phyloP scores from a whole-genome alignment of 2,888 invertebrate species.

The Cephus nigrinus region DNA sequence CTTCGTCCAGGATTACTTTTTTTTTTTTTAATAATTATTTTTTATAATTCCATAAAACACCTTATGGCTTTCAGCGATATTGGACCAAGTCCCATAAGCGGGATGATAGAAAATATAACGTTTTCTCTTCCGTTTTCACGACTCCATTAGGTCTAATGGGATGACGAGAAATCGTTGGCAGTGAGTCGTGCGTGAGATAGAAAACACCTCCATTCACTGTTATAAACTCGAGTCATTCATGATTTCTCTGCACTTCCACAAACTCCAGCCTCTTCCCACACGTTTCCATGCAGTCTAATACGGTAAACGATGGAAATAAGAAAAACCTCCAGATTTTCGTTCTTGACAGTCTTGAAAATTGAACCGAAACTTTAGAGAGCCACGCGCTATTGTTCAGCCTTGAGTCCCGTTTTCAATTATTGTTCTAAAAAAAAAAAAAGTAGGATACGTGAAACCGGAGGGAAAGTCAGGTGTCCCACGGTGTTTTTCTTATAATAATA shows the following conservation, averaged over 20 bases:
- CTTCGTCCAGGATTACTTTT: not conserved
- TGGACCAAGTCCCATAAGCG: not conserved
- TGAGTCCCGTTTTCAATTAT: not conserved
- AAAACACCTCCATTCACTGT: slow-evolving; percentile 7
- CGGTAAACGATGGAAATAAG: slow-evolving; percentile 5
- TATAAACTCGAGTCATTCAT: slow-evolving; percentile 37
- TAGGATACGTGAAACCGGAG: not conserved
- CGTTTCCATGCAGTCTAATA: not conserved
- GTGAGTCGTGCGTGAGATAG: slow-evolving; percentile 7
- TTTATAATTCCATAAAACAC: not conserved
- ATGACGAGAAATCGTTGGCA: slow-evolving; percentile 33
- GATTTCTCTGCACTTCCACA: slow-evolving; percentile 30
- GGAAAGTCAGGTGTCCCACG: not conserved
- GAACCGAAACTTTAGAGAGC: not conserved
- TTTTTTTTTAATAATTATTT: not conserved
- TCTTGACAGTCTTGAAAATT: slow-evolving; percentile 14
- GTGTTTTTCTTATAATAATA: not conserved
- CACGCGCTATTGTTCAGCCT: not conserved
- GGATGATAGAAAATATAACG: slow-evolving; percentile 26
- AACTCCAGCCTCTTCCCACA: not conserved
- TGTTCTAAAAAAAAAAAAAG: not conserved
- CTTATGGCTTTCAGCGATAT: not conserved
- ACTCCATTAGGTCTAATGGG: slow-evolving; percentile 33
- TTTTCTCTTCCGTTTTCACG: slow-evolving; percentile 29
- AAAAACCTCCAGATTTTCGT: slow-evolving; percentile 10